Conservation (phyloP, 2,888 invertebrate genomes). For the Ophion obscuratus region DNA sequence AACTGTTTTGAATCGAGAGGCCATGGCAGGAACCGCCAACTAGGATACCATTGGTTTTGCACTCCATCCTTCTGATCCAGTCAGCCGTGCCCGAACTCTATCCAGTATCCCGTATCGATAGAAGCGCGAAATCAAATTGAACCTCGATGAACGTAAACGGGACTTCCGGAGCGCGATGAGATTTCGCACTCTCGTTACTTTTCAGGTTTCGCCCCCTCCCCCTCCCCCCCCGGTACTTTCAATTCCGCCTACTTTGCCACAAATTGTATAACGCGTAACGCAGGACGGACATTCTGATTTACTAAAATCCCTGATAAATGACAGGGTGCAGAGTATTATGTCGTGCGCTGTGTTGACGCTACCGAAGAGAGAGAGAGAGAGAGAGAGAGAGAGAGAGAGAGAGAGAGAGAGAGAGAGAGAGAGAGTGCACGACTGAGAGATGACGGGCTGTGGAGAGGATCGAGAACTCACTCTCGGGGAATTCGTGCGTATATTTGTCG, state of each 20-base stretch:
- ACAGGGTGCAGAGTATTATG: slow-evolving; percentile 51
- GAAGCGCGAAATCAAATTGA: slow-evolving; percentile 75
- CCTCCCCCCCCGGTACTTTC: background rate
- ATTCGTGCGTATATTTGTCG: slow-evolving; percentile 63
- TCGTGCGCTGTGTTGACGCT: slow-evolving; percentile 52
- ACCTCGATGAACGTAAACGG: slow-evolving; percentile 62
- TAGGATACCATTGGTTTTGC: slow-evolving; percentile 75
- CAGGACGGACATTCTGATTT: slow-evolving; percentile 24
- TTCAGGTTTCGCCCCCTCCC: background rate
- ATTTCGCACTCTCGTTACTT: slow-evolving; percentile 7
- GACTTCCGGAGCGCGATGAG: slow-evolving; percentile 15
- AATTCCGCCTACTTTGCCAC: background rate
- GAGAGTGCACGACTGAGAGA: slow-evolving; percentile 53
- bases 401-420: background rate
- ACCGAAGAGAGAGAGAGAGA: slow-evolving; percentile 6
- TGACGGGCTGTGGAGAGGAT: slow-evolving; percentile 13
- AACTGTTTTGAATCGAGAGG: slow-evolving; percentile 39
- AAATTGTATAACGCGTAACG: slow-evolving; percentile 1
- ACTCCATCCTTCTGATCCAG: slow-evolving; percentile 43
- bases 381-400: slow-evolving; percentile 7
- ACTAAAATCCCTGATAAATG: slow-evolving; percentile 51
- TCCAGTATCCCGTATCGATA: background rate
- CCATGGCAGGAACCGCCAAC: slow-evolving; percentile 47
- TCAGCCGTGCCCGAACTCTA: background rate
- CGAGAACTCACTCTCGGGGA: slow-evolving; percentile 48